Percentiles rank a stretch among this genome's conserved stretches.
phyloP scores from a whole-genome alignment of 1,140 invertebrate species.

The Drosophila prosaltans region DNA sequence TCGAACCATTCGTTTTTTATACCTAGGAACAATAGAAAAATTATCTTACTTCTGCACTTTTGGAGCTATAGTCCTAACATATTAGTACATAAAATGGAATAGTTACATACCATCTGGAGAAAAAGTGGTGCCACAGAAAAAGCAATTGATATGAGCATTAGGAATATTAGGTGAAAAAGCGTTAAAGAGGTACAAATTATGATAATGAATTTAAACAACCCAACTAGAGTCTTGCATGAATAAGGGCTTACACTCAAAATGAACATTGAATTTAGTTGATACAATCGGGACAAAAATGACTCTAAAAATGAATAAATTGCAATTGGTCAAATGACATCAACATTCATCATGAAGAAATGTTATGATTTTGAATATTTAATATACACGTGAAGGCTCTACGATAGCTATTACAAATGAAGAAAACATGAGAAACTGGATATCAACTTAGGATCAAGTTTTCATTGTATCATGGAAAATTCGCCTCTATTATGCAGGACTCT shows the following conservation, averaged over 20 bases:
- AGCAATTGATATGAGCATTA: conserved; percentile 64
- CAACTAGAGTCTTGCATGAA: conserved; percentile 7
- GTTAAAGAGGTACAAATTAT: conserved; percentile 47
- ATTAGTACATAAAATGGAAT: conserved; percentile 52
- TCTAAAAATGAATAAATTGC: too few relatives aligned
- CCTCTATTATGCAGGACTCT: conserved; percentile 10
- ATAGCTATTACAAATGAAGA: background rate
- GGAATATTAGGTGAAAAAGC: conserved; percentile 32
- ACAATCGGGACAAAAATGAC: background rate
- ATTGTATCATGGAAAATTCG: background rate
- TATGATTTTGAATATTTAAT: background rate
- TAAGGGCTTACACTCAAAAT: background rate
- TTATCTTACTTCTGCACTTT: background rate
- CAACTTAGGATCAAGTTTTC: too few relatives aligned
- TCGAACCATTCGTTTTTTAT: conserved; percentile 90
- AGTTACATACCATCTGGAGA: conserved; percentile 73
- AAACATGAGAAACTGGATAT: too few relatives aligned
- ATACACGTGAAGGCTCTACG: background rate
- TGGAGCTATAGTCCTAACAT: background rate
- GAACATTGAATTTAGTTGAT: background rate
- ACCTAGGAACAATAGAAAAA: conserved; percentile 84
- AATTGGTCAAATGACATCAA: too few relatives aligned
- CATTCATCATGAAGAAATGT: background rate
- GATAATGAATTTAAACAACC: conserved; percentile 13
- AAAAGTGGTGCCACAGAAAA: conserved; percentile 57